phyloP scores from a whole-genome alignment of 2,888 invertebrate species.

The Patella depressa region DNA sequence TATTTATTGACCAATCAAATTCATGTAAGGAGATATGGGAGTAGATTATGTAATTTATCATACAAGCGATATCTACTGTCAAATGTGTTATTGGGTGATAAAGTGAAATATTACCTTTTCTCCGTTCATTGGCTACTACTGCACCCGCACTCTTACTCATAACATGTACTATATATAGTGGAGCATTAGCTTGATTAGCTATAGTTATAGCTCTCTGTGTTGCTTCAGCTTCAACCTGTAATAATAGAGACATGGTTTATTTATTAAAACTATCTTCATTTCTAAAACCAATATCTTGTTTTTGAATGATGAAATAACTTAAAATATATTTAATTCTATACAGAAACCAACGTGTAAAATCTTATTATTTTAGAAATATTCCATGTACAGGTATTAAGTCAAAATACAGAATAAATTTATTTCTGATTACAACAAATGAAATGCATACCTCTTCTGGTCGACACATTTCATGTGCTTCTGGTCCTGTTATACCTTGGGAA shows the following conservation, averaged over 20 bases:
- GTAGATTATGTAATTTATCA: too few relatives aligned
- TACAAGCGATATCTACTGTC: too few relatives aligned
- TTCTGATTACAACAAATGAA: background rate
- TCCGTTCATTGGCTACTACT: constrained; percentile 79
- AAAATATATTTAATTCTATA: too few relatives aligned
- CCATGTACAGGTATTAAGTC: background rate
- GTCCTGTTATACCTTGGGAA: constrained; percentile 89
- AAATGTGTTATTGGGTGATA: too few relatives aligned
- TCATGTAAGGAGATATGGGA: too few relatives aligned
- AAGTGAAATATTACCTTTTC: constrained; percentile 58
- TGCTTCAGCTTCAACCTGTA: constrained; percentile 79
- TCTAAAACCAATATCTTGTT: too few relatives aligned
- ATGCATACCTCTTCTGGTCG: constrained; percentile 86
- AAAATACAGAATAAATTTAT: background rate
- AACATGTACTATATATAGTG: constrained; percentile 93
- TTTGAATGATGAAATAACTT: too few relatives aligned
- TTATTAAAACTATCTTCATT: too few relatives aligned
- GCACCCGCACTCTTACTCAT: constrained; percentile 94
- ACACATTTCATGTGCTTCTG: constrained; percentile 94
- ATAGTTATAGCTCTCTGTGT: constrained; percentile 88
- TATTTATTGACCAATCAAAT: too few relatives aligned
- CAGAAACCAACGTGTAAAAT: too few relatives aligned
- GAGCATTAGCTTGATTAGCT: constrained; percentile 92
- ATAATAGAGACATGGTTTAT: background rate
- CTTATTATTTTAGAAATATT: too few relatives aligned